Conservation (phyloP, 2,888 invertebrate genomes). For the Camptogramma bilineatum region DNA sequence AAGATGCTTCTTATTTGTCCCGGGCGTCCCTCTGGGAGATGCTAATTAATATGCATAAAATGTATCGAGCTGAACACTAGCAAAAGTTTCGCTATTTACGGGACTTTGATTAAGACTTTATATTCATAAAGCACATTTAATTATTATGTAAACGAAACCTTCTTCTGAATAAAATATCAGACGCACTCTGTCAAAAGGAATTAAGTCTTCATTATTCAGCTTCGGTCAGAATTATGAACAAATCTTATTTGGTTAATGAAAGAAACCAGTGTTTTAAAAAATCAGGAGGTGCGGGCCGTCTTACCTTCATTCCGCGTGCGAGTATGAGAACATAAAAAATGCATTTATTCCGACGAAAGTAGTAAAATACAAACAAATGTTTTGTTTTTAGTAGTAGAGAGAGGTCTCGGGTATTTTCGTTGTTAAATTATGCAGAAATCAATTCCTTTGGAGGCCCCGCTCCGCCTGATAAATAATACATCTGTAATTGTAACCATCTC, state of each 20-base stretch:
- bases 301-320: constrained; percentile 52
- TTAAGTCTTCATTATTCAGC: constrained; percentile 70
- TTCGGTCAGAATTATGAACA: constrained; percentile 51
- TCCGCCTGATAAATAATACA: constrained; percentile 80
- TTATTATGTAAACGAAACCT: constrained; percentile 84
- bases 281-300: constrained; percentile 36
- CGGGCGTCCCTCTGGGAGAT: constrained; percentile 44
- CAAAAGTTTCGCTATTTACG: constrained; percentile 79
- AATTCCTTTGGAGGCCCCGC: constrained; percentile 75
- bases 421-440: constrained; percentile 85
- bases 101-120: constrained; percentile 78
- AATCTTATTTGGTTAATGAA: constrained; percentile 56
- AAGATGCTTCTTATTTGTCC: constrained; percentile 51
- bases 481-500: constrained; percentile 77
- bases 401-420: constrained; percentile 77
- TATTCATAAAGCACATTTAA: constrained; percentile 84
- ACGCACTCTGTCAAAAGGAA: constrained; percentile 76
- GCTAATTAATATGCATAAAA: constrained; percentile 78
- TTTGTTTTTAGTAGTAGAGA: constrained; percentile 79
- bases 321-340: constrained; percentile 65
- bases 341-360: constrained; percentile 73
- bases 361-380: constrained; percentile 81
- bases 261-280: constrained; percentile 38
- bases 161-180: constrained; percentile 83
- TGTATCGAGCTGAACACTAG: constrained; percentile 76